A percentile compares a stretch with the other conserved stretches of the same genome.
These are phyloP conservation scores for Diploptera punctata DNA, from an alignment of 2,888 invertebrate genomes.

Conservation along the genomic window DNA sequence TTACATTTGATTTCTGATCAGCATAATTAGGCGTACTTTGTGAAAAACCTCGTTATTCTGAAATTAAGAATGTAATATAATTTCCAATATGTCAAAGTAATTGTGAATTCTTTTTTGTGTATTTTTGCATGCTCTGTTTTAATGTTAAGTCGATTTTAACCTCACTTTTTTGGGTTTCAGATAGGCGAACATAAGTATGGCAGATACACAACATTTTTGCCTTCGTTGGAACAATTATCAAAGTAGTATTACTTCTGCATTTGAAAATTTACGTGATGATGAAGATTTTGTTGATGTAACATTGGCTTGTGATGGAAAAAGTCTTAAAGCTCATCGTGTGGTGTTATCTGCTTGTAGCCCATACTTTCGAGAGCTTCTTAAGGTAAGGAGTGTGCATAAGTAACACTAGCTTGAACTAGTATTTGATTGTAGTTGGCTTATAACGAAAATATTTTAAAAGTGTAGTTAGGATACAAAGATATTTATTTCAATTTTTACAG, in stretches of 20 bases:
- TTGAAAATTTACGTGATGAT: constrained; percentile 90
- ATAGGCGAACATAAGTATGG: constrained; percentile 61
- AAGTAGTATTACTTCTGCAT: constrained; percentile 92
- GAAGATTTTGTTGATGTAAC: constrained; percentile 94
- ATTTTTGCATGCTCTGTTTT: not conserved
- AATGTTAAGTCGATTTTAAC: not conserved
- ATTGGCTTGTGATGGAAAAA: constrained; percentile 89
- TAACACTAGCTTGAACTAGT: too few species aligned
- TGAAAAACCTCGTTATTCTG: too few species aligned
- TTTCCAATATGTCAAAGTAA: not conserved
- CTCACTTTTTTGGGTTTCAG: constrained; percentile 19
- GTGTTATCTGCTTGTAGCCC: constrained; percentile 92
- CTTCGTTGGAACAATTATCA: constrained; percentile 96
- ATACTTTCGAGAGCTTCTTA: constrained; percentile 87
- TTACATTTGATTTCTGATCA: not conserved
- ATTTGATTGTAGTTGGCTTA: too few species aligned
- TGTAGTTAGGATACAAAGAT: too few species aligned
- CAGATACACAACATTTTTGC: constrained; percentile 94
- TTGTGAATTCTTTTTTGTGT: too few species aligned
- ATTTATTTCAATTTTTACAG: constrained; percentile 61
- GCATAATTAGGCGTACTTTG: too few species aligned
- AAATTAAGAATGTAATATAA: too few species aligned
- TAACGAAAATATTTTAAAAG: too few species aligned
- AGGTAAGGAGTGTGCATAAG: constrained; percentile 73
- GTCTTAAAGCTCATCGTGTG: constrained; percentile 88